Evolutionary conservation across 2,797 vertebrate species (phyloP).

Genomic region (Sebastiscus tertius): DNA sequence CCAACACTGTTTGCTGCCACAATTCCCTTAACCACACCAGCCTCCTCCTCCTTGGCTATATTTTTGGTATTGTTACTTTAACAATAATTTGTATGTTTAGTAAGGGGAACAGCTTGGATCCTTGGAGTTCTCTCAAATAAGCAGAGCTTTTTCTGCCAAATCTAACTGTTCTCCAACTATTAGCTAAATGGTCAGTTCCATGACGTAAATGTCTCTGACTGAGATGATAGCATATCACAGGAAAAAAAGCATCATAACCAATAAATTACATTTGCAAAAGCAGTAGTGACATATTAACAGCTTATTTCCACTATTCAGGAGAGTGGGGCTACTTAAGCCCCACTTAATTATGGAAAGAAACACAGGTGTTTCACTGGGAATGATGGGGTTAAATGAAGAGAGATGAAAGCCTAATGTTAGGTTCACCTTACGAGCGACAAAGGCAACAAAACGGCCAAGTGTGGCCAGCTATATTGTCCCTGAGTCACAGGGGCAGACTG

Average conservation of each 20-base stretch:
- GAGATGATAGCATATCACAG: background rate
- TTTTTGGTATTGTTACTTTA: background rate
- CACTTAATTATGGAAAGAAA: background rate
- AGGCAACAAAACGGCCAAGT: too few relatives aligned
- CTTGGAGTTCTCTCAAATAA: background rate
- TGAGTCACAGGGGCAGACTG: too few relatives aligned
- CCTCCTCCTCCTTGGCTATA: background rate
- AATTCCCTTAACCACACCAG: background rate
- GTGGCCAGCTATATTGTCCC: too few relatives aligned
- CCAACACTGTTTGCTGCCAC: background rate
- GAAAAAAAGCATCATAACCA: too few relatives aligned
- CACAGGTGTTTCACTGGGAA: background rate
- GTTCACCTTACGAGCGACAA: too few relatives aligned
- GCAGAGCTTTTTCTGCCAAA: background rate
- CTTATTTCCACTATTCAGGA: background rate
- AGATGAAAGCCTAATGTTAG: background rate
- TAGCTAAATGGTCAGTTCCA: background rate
- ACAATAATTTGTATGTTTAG: background rate
- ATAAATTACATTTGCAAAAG: too few relatives aligned
- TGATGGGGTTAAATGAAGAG: background rate
- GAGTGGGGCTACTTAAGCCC: background rate
- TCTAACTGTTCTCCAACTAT: background rate
- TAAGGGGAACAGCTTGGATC: background rate
- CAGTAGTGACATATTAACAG: background rate
- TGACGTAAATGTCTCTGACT: background rate